Base-by-base conservation (phyloP, 2,113 vertebrate species). In the Excalfactoria chinensis region DNA sequence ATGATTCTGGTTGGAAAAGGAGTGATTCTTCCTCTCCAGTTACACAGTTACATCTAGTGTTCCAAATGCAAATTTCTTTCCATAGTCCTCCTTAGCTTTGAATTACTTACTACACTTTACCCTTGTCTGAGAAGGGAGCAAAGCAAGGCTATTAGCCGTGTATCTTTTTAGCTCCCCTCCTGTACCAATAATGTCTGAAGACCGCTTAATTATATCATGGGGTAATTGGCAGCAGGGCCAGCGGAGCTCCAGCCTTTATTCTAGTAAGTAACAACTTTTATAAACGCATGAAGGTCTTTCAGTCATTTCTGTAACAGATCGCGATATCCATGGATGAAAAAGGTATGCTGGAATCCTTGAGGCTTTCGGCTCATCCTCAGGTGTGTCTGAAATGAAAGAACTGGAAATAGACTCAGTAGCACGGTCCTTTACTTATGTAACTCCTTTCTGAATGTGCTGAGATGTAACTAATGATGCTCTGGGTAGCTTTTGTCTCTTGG, bases 371-470 rank as follows among this genome's bases (percentile, higher is more conserved):
- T 91, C 44, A 40, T 66, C 37, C 11, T 68, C 34, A 67, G 21
- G 14, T 58, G 56, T 92, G 46, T 85, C 51, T 87, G 69, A 74
- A 92, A 77, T 28, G 37, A 69, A 84, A 59, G n/a, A 20, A 34
- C 43, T 56, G 44, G 78, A 60, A 69, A 60, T 56, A 56, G 41
- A 44, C 46, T 84, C 48, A 44, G 49, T 89, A 70, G 56, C 30
- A 23, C 62, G 78, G 40, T 40, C 49, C 60, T 90, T 64, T 77
- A 68, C 41, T 73, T 77, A 30, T 60, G 68, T 92, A 59, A 53
- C 37, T 71, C 69, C 44, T 58, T 93, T 64, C 43, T 80, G 64
- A 93, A 89, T 89, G 75, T 83, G 46, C 48, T 55, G 60, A 95
- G 28, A 46, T 83, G 48, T 72, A 90, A 53, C 62, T 78, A 46